Evolutionary conservation across 35 echinoderm and acorn worm genomes (phyloP), one percentile per base, ranked within the genome.

Genomic region (Acanthaster planci): DNA sequence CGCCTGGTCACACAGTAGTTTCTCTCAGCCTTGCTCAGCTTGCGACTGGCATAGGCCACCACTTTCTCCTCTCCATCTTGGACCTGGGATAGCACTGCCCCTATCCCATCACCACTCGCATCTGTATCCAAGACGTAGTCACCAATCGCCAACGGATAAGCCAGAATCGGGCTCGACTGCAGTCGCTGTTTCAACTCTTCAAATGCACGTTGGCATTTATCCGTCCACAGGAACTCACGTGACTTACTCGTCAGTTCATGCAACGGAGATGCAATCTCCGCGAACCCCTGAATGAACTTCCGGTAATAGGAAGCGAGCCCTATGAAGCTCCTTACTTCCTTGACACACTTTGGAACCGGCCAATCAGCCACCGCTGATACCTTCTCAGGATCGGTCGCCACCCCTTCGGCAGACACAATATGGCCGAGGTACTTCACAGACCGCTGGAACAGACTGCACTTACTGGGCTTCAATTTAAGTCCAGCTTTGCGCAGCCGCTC

Each of bases 41-140:
- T 39, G 12, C 37, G 27, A 58, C 87, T 93, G 17, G 34, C 78
- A 35, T 85, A 89, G 12, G 91, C 80, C 27, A 89, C 36, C n/a
- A 93, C 86, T 31, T 75, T 88, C 47, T 88, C 91, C 15, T 47
- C 52, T n/a, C 91, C 91, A 60, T 79, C 86, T 55, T 89, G 80
- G 40, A 77, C 39, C 39, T 93, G 91, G 0, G 81, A 89, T 76
- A 89, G 85, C 27, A 94, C 92, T 77, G 80, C 68, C 30, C 82
- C 91, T 27, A 89, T 84, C 1, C 60, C 76, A 40, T 54, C 30
- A 37, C 68, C 30, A 37, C 85, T 87, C 6, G 85, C 85, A 80
- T 87, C n/a, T n/a, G n/a, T n/a, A n/a, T n/a, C n/a, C n/a, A n/a
- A n/a, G n/a, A n/a, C n/a, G n/a, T n/a, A n/a, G 17, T 87, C 1